phyloP scores from a whole-genome alignment of 2,888 invertebrate species.

The Candidula unifasciata region DNA sequence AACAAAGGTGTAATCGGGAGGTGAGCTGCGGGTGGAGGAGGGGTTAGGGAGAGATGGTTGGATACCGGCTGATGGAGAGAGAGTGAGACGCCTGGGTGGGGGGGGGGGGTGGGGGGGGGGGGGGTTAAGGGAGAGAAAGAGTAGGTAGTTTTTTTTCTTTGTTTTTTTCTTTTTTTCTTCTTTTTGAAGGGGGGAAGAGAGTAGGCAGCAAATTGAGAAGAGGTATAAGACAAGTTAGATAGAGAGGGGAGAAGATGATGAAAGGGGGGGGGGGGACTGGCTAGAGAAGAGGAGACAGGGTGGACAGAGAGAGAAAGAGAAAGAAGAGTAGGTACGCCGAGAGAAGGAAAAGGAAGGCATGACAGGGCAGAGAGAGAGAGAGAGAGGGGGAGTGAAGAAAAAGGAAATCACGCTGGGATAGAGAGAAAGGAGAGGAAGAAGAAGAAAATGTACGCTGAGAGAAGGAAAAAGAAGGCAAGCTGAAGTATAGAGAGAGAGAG shows the following conservation, averaged over 20 bases:
- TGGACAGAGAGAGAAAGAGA: neutral
- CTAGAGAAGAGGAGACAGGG: neutral
- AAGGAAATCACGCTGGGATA: neutral
- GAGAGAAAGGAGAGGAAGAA: neutral
- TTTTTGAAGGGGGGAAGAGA: too few species aligned
- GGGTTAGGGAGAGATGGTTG: too few species aligned
- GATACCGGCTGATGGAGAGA: neutral
- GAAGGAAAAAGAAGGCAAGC: too few species aligned
- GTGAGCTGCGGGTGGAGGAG: too few species aligned
- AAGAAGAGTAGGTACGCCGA: neutral
- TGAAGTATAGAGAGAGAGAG: neutral
- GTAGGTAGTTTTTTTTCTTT: too few species aligned
- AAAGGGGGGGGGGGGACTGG: neutral
- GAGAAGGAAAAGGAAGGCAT: too few species aligned
- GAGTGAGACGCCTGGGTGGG: neutral
- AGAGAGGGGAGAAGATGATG: neutral
- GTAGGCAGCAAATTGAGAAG: too few species aligned
- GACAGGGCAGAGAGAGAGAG: neutral
- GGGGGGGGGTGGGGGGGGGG: too few species aligned
- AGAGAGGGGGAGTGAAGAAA: neutral
- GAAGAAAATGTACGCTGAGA: neutral
- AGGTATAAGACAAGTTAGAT: too few species aligned
- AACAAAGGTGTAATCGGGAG: neutral
- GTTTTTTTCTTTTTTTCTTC: too few species aligned
- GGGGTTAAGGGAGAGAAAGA: too few species aligned